A percentile compares a stretch with the other conserved stretches of the same genome.
These are phyloP conservation scores for Aphaenogaster floridana DNA, from an alignment of 1,140 invertebrate species.

Conservation along the genomic window DNA sequence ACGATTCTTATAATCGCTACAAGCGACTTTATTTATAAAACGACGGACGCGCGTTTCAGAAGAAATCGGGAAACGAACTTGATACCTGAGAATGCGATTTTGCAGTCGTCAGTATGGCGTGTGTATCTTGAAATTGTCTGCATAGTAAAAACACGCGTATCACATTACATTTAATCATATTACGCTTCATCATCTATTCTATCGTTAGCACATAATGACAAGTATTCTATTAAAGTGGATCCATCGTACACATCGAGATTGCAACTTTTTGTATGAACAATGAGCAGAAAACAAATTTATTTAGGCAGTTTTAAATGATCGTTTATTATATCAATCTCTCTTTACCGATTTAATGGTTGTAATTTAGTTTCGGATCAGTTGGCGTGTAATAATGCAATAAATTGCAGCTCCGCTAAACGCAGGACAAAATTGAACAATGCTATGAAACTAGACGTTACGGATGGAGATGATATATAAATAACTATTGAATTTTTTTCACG, in stretches of 20 bases:
- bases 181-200: neutral
- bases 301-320: neutral
- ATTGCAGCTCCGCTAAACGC: neutral
- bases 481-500: neutral
- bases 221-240: neutral
- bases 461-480: slow-evolving; percentile 7
- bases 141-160: neutral
- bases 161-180: neutral
- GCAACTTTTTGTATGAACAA: neutral
- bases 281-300: neutral
- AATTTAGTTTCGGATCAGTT: neutral
- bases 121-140: slow-evolving; percentile 7
- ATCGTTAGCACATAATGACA: neutral
- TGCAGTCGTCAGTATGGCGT: slow-evolving; percentile 6
- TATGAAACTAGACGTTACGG: neutral
- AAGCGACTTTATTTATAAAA: slow-evolving; percentile 1
- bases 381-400: neutral
- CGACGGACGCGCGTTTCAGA: neutral
- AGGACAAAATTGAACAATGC: neutral
- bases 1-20: neutral
- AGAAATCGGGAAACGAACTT: neutral
- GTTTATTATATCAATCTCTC: neutral
- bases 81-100: neutral
- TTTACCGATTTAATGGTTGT: neutral
- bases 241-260: neutral